Evolutionary conservation across 2,797 vertebrate species (phyloP).

Genomic region (Arnoldichthys spilopterus): DNA sequence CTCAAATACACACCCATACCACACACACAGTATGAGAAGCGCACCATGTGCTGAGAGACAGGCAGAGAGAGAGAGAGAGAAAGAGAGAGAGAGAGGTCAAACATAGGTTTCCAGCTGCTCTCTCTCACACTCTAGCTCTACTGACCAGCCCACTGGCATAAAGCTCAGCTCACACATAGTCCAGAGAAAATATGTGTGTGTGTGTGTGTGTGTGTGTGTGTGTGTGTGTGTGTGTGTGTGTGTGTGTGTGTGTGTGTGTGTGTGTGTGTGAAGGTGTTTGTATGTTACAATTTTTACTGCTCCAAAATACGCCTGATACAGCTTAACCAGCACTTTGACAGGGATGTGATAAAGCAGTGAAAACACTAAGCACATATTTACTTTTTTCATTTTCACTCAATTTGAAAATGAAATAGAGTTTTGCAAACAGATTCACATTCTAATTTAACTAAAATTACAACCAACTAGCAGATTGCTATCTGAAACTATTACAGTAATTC

Average conservation of each 20-base stretch:
- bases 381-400: too few relatives aligned
- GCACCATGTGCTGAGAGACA: too few relatives aligned
- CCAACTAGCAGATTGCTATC: too few relatives aligned
- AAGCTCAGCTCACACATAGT: background rate
- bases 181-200: background rate
- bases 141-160: slow-evolving; percentile 2
- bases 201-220: too few relatives aligned
- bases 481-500: too few relatives aligned
- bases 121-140: slow-evolving; percentile 1
- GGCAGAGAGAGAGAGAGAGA: background rate
- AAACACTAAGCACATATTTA: background rate
- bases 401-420: too few relatives aligned
- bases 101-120: background rate
- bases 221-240: too few relatives aligned
- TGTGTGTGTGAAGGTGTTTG: too few relatives aligned
- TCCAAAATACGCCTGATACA: background rate
- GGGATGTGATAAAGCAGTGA: background rate
- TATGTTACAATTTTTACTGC: background rate
- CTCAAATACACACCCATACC: slow-evolving; percentile 13
- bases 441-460: too few relatives aligned
- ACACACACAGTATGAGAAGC: slow-evolving; percentile 12
- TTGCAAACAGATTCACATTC: too few relatives aligned
- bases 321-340: background rate
- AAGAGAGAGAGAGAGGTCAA: slow-evolving; percentile 6
- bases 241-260: too few relatives aligned